Evolutionary conservation across 2,113 vertebrate genomes (phyloP).

Genomic region (Oreocharis arfaki): DNA sequence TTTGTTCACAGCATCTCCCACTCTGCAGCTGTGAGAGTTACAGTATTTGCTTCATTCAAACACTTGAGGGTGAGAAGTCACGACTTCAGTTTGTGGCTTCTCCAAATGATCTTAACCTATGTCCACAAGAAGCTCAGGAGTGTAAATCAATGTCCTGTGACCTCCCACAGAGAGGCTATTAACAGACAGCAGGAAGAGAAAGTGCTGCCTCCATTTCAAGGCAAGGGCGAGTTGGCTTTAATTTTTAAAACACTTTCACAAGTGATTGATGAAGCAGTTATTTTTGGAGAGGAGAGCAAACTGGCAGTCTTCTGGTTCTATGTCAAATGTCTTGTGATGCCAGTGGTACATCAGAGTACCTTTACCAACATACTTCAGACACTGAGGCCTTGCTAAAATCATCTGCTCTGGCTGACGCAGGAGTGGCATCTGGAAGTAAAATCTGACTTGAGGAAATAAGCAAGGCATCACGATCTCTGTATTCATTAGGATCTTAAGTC

Average conservation of each 20-base stretch:
- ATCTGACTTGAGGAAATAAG: background rate
- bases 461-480: background rate
- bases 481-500: background rate
- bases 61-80: background rate
- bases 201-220: background rate
- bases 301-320: background rate
- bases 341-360: background rate
- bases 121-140: background rate
- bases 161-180: background rate
- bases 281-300: constrained; percentile 3
- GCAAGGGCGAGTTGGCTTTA: background rate
- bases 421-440: background rate
- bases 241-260: background rate
- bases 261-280: background rate
- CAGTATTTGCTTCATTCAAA: background rate
- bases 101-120: background rate
- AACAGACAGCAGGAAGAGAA: background rate
- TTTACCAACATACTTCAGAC: background rate
- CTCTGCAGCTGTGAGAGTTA: background rate
- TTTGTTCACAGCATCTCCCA: background rate
- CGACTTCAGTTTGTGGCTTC: background rate
- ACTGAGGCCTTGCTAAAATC: background rate
- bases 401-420: background rate
- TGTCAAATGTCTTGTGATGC: background rate
- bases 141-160: background rate